Percentiles rank a stretch among this genome's conserved stretches.
Conservation (phyloP, 2,888 invertebrate genomes). For the Sialis lutaria region DNA sequence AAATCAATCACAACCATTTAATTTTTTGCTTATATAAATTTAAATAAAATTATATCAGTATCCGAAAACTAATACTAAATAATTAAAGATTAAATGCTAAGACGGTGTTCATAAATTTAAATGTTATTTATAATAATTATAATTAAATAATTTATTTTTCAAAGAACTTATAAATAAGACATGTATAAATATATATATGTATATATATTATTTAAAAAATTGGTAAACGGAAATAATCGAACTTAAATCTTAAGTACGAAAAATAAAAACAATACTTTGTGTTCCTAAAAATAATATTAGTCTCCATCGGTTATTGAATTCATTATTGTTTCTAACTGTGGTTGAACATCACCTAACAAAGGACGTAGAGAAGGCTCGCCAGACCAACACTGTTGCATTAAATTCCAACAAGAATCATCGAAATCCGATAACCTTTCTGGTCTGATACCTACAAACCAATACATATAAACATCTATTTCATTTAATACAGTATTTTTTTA, state of each 20-base stretch:
- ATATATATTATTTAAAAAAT: neutral
- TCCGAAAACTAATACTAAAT: too few species aligned
- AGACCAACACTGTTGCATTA: conserved; percentile 76
- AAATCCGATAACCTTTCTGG: conserved; percentile 63
- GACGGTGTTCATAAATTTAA: too few species aligned
- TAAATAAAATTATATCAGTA: too few species aligned
- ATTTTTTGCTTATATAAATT: too few species aligned
- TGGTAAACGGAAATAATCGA: neutral
- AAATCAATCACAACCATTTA: too few species aligned
- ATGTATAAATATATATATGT: neutral
- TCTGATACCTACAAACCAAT: conserved; percentile 42
- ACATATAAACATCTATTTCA: neutral
- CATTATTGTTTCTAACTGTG: conserved; percentile 38
- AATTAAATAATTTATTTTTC: too few species aligned
- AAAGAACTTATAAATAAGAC: too few species aligned
- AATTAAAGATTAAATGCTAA: too few species aligned
- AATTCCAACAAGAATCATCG: conserved; percentile 60
- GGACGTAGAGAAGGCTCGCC: conserved; percentile 56
- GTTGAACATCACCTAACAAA: conserved; percentile 61
- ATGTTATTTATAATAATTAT: too few species aligned
- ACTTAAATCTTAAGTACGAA: neutral
- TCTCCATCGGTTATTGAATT: neutral
- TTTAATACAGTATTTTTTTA: conserved; percentile 17
- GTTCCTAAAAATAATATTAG: neutral
- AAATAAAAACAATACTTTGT: neutral